Conservation (phyloP, 2,797 vertebrate genomes). For the Sandelia bainsii region DNA sequence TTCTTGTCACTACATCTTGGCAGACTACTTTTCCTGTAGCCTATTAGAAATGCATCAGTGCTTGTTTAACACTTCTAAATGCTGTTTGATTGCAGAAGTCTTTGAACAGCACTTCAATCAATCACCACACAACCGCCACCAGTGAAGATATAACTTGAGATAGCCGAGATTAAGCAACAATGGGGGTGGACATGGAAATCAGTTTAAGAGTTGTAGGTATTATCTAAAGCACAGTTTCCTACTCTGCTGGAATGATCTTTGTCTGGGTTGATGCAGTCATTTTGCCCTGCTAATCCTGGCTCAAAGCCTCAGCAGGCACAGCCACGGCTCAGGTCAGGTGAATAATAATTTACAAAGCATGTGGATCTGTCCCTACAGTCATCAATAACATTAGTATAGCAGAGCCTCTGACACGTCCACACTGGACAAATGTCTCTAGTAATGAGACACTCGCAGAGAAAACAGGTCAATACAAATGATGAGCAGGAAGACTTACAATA, state of each 20-base stretch:
- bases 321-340: constrained; percentile 20
- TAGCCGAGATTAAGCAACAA: constrained; percentile 37
- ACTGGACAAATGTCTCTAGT: constrained; percentile 51
- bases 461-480: constrained; percentile 66
- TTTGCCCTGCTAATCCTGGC: constrained; percentile 62
- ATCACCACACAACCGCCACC: constrained; percentile 25
- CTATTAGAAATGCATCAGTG: constrained; percentile 47
- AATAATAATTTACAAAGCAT: constrained; percentile 36
- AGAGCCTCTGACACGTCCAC: constrained; percentile 19
- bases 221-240: constrained; percentile 49
- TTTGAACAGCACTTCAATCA: constrained; percentile 37
- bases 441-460: constrained; percentile 43
- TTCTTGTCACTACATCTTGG: constrained; percentile 4
- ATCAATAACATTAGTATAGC: constrained; percentile 37
- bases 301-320: constrained; percentile 14
- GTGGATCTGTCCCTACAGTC: constrained; percentile 38
- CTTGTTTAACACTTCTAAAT: constrained; percentile 41
- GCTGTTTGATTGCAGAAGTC: constrained; percentile 31
- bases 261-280: constrained; percentile 66
- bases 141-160: constrained; percentile 32
- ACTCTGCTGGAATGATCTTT: constrained; percentile 40
- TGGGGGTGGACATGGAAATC: constrained; percentile 41
- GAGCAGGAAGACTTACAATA: constrained; percentile 38
- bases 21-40: constrained; percentile 10
- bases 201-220: constrained; percentile 44